These are phyloP conservation scores for Brachionus koreanus DNA, from an alignment of 1,140 invertebrate genomes.

Conservation along the genomic window DNA sequence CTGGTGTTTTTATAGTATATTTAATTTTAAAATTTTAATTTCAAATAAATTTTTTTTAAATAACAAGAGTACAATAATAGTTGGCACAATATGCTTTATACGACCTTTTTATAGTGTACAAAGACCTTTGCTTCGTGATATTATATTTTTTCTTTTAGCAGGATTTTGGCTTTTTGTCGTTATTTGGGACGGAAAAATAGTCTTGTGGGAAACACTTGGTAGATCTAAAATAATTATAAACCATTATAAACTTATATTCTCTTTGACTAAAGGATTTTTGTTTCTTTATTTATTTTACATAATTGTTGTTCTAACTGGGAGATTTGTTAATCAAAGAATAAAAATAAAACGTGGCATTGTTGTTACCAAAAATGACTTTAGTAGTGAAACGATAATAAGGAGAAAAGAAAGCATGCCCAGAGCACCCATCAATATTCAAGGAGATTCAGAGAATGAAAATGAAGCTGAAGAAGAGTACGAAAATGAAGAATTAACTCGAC, in stretches of 20 bases:
- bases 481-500: conserved; percentile 5
- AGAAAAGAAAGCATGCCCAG: background rate
- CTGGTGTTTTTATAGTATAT: conserved; percentile 67
- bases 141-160: conserved; percentile 65
- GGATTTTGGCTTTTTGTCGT: conserved; percentile 60
- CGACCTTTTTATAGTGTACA: conserved; percentile 64
- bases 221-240: background rate
- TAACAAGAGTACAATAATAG: conserved; percentile 60
- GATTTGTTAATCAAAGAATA: conserved; percentile 49
- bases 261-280: conserved; percentile 60
- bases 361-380: conserved; percentile 1
- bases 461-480: conserved; percentile 30
- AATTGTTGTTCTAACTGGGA: conserved; percentile 61
- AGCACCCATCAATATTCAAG: background rate
- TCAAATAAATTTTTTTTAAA: background rate
- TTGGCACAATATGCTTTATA: conserved; percentile 63
- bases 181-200: conserved; percentile 57
- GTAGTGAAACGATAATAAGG: conserved; percentile 15
- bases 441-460: background rate
- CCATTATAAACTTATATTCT: background rate
- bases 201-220: conserved; percentile 60
- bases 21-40: background rate
- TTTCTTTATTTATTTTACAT: conserved; percentile 65
- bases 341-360: conserved; percentile 45
- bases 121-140: conserved; percentile 66